phyloP scores from a whole-genome alignment of 2,113 vertebrate species.

The Pedionomus torquatus region DNA sequence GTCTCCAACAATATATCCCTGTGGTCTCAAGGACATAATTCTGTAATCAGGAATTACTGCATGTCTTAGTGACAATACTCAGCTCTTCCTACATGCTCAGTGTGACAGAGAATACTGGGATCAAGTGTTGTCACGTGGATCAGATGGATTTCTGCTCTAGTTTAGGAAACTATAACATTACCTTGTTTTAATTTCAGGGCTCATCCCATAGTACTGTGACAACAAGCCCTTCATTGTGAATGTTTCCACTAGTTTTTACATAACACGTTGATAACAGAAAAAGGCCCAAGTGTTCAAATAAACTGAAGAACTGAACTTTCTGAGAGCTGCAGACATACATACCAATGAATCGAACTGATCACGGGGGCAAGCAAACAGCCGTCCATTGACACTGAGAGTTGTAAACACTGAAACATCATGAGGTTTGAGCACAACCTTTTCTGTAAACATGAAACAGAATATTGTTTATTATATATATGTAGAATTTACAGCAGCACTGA shows the following conservation, averaged over 20 bases:
- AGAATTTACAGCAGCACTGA: slow-evolving; percentile 33
- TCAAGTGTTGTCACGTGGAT: not conserved
- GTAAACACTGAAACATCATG: slow-evolving; percentile 96
- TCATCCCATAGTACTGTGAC: not conserved
- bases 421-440: slow-evolving; percentile 92
- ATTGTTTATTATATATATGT: slow-evolving; percentile 33
- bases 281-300: not conserved
- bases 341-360: slow-evolving; percentile 97
- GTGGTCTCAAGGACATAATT: not conserved
- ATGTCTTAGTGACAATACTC: not conserved
- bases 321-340: slow-evolving; percentile 54
- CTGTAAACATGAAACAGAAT: slow-evolving; percentile 78
- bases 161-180: not conserved
- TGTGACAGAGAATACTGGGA: not conserved
- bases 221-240: not conserved
- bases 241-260: not conserved
- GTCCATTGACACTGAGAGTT: slow-evolving; percentile 91
- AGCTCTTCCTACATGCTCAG: not conserved
- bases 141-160: not conserved
- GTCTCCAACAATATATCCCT: not conserved
- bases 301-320: not conserved
- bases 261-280: not conserved
- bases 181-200: not conserved
- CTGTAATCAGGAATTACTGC: not conserved
- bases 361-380: slow-evolving; percentile 90